Evolutionary conservation across 2,888 invertebrate genomes (phyloP).

Genomic region (Hybos culiciformis): DNA sequence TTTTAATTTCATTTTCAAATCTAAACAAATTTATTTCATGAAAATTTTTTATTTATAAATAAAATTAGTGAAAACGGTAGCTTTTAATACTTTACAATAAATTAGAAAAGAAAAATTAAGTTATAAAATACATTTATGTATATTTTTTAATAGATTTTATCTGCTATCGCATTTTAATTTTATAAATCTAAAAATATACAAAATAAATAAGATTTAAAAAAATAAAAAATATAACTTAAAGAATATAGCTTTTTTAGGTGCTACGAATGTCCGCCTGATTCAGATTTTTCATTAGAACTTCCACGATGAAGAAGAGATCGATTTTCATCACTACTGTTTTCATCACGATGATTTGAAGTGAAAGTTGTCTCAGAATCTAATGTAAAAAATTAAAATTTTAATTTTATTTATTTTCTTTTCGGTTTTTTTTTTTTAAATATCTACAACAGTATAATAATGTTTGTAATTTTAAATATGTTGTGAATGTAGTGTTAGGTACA

Average conservation of each 20-base stretch:
- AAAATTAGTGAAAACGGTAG: background rate
- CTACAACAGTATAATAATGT: too few relatives aligned
- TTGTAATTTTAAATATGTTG: too few relatives aligned
- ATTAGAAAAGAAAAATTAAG: background rate
- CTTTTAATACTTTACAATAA: background rate
- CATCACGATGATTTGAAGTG: slow-evolving; percentile 25
- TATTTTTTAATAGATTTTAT: slow-evolving; percentile 10
- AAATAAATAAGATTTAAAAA: background rate
- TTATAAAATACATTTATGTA: background rate
- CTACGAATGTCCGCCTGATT: slow-evolving; percentile 27
- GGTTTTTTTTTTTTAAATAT: too few relatives aligned
- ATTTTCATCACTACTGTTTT: slow-evolving; percentile 32
- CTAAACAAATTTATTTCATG: too few relatives aligned
- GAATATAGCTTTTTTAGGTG: slow-evolving; percentile 20
- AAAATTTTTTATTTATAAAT: background rate
- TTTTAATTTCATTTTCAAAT: too few relatives aligned
- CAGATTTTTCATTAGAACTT: slow-evolving; percentile 23
- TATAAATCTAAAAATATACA: background rate
- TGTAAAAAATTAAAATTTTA: background rate
- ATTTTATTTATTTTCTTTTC: too few relatives aligned
- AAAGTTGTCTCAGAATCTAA: slow-evolving; percentile 36
- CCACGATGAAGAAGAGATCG: slow-evolving; percentile 29
- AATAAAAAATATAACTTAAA: background rate
- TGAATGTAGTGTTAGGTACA: too few relatives aligned
- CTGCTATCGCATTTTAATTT: background rate